Evolutionary conservation across 2,888 invertebrate genomes (phyloP), one percentile per base, ranked within the genome.

Genomic region (Drosophila mulleri): DNA sequence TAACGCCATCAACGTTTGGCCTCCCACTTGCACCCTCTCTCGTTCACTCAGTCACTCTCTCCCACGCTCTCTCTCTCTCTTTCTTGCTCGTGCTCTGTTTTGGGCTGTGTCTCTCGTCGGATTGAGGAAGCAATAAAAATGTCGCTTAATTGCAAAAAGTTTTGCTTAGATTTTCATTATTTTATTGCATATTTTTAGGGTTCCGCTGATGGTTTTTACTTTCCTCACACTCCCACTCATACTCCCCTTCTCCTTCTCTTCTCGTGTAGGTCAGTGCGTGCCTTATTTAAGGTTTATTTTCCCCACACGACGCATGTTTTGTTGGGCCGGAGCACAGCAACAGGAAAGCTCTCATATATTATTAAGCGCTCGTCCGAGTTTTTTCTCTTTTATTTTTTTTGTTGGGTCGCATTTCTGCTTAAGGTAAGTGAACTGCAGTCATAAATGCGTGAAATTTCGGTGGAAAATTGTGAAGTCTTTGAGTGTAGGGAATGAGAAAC

Each of bases 81-180:
- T 44, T 16, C 48, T 23, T 20, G 39, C 2, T 48, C 44, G 26
- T 54, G 52, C 35, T 54, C 37, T 26, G 20, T 42, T 60, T 32
- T 52, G 23, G 54, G 41, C 41, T 39, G 35, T 47, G 58, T 52
- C 47, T 67, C 35, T 59, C 26, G 54, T 37, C 62, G 60, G 76
- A 82, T 80, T 62, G 71, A 80, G 83, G 87, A 86, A 83, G 87
- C 81, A 86, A 83, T 83, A 83, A 83, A 83, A 83, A 86, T 83
- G 83, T 83, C 83, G 78, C 87, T 80, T 89, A 89, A 90, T 89
- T 89, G 87, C 87, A 74, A 75, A 89, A 89, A 89, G 78, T 89
- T 88, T 84, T 88, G 83, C 82, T 81, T 82, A 80, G 84, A 88
- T 80, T 81, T 85, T 85, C 75, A 87, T 83, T 83, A 83, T 87